Percentiles rank a stretch among this genome's conserved stretches.
Evolutionary conservation across 2,888 invertebrate genomes (phyloP).

Genomic region (Synergus gifuensis): DNA sequence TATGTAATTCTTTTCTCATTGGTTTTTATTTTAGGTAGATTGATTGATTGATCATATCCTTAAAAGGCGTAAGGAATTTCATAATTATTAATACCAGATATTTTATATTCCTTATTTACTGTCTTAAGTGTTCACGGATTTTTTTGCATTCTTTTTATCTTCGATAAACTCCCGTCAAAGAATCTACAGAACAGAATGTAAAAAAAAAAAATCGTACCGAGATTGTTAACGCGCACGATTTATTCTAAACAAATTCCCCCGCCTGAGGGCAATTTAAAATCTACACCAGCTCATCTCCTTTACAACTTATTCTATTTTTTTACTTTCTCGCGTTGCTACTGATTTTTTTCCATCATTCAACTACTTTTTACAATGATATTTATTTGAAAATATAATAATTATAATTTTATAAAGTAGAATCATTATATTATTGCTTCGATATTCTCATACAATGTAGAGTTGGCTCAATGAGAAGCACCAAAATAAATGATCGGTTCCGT

Average conservation of each 20-base stretch:
- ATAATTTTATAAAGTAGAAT: slow-evolving; percentile 17
- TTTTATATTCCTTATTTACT: background rate
- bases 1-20: background rate
- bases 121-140: background rate
- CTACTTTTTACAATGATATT: slow-evolving; percentile 32
- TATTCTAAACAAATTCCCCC: background rate
- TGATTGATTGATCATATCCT: background rate
- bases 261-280: background rate
- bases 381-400: slow-evolving; percentile 20
- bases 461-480: background rate
- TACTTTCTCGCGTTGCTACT: background rate
- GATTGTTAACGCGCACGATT: background rate
- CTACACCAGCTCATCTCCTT: background rate
- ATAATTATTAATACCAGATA: background rate
- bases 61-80: background rate
- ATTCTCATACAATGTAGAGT: background rate
- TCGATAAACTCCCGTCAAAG: background rate
- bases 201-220: background rate
- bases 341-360: slow-evolving; percentile 2
- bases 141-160: background rate
- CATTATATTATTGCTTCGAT: slow-evolving; percentile 1
- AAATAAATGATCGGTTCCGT: slow-evolving; percentile 21
- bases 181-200: background rate
- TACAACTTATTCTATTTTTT: slow-evolving; percentile 35
- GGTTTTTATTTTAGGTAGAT: background rate